A percentile compares a stretch with the other conserved stretches of the same genome.
These are phyloP conservation scores for Exocentrus adspersus DNA, from an alignment of 2,888 invertebrate genomes.

Conservation along the genomic window DNA sequence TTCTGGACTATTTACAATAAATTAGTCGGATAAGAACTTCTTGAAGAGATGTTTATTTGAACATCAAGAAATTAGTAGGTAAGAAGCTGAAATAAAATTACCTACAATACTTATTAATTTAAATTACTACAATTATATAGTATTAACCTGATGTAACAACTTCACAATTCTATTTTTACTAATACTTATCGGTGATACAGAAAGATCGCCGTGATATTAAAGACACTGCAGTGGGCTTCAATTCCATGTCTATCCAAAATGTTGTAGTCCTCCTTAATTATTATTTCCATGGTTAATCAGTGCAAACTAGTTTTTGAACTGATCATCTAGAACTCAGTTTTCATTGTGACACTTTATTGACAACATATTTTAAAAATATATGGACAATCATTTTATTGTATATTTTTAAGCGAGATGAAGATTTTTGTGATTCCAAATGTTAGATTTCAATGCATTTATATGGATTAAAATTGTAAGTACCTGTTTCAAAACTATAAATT, in stretches of 20 bases:
- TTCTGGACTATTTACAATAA: too few species aligned
- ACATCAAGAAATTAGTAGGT: too few species aligned
- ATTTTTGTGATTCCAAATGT: conserved; percentile 35
- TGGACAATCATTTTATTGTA: conserved; percentile 26
- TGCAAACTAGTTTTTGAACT: neutral
- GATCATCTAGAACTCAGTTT: conserved; percentile 4
- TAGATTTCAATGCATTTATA: conserved; percentile 47
- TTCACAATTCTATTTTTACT: too few species aligned
- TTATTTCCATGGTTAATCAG: neutral
- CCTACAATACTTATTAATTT: too few species aligned
- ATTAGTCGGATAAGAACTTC: too few species aligned
- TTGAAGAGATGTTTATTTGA: too few species aligned
- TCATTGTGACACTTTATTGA: conserved; percentile 32
- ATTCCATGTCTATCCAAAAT: neutral
- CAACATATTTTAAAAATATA: conserved; percentile 30
- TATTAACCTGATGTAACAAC: too few species aligned
- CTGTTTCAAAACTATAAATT: neutral
- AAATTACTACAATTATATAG: too few species aligned
- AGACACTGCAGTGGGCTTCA: too few species aligned
- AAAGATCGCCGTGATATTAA: too few species aligned
- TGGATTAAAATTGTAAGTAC: conserved; percentile 48
- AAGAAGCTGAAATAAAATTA: too few species aligned
- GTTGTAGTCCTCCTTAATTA: neutral
- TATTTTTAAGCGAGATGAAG: conserved; percentile 36
- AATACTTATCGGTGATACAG: too few species aligned